These are phyloP conservation scores for Corythornis leucogaster DNA, from an alignment of 2,797 vertebrate species.

Conservation along the genomic window DNA sequence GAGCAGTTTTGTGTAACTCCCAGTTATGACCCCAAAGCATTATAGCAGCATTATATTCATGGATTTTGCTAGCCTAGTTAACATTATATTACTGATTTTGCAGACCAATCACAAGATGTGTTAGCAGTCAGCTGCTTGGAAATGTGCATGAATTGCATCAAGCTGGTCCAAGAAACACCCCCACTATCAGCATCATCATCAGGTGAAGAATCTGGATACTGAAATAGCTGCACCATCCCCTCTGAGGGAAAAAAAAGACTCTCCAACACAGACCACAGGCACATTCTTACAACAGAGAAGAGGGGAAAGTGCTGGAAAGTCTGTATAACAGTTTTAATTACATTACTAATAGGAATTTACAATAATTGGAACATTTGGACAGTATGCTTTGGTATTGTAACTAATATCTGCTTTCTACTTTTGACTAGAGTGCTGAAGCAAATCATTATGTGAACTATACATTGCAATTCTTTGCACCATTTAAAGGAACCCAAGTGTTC, in stretches of 20 bases:
- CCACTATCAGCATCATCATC: neutral
- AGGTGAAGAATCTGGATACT: neutral
- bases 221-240: neutral
- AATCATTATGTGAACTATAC: neutral
- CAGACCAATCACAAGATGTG: neutral
- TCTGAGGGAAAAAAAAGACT: neutral
- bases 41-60: too few species aligned
- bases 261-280: neutral
- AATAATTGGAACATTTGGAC: neutral
- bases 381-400: neutral
- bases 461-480: neutral
- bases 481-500: neutral
- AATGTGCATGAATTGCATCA: neutral
- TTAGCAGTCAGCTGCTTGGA: neutral
- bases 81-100: neutral
- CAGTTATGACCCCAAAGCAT: neutral
- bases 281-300: neutral
- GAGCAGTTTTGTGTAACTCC: neutral
- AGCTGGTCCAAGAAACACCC: neutral
- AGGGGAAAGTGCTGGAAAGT: neutral
- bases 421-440: neutral
- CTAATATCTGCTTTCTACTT: neutral
- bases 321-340: neutral
- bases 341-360: neutral
- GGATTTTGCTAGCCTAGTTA: neutral